Percentiles rank a stretch among this genome's conserved stretches.
phyloP scores from a whole-genome alignment of 2,888 invertebrate species.

The Cryptus viduatorius region DNA sequence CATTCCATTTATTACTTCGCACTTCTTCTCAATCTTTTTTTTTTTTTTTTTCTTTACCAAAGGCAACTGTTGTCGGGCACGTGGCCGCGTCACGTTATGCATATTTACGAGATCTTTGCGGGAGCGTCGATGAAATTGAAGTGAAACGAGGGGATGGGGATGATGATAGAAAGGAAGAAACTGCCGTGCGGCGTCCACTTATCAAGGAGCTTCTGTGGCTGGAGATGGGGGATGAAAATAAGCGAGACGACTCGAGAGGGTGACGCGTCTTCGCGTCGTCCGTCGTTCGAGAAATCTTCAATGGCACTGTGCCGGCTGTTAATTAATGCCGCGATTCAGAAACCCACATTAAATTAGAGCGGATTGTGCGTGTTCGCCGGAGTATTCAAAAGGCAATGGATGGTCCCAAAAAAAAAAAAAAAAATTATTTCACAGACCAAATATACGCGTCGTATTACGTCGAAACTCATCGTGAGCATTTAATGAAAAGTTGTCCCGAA shows the following conservation, averaged over 20 bases:
- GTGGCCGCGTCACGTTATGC: conserved; percentile 46
- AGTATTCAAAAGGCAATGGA: conserved; percentile 70
- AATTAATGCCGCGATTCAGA: conserved; percentile 79
- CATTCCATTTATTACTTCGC: background rate
- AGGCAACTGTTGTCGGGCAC: conserved; percentile 14
- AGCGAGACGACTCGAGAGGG: conserved; percentile 49
- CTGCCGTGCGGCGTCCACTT: background rate
- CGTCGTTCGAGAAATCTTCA: conserved; percentile 69
- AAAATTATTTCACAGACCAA: too few relatives aligned
- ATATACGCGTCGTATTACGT: too few relatives aligned
- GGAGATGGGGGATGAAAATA: conserved; percentile 68
- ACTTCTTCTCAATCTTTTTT: background rate
- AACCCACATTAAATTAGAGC: conserved; percentile 76
- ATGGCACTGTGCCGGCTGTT: conserved; percentile 74
- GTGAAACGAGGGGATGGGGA: background rate
- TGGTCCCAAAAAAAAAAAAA: background rate
- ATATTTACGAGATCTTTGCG: conserved; percentile 57
- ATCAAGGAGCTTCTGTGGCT: conserved; percentile 48
- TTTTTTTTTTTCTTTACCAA: background rate
- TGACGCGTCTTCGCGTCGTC: conserved; percentile 42
- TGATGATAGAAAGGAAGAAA: conserved; percentile 20
- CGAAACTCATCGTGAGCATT: too few relatives aligned
- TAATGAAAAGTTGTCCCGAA: too few relatives aligned
- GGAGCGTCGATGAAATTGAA: background rate
- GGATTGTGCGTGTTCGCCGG: conserved; percentile 73